Evolutionary conservation across 2,113 vertebrate species (phyloP), one percentile per base, ranked within the genome.

Genomic region (Ibidorhyncha struthersii): DNA sequence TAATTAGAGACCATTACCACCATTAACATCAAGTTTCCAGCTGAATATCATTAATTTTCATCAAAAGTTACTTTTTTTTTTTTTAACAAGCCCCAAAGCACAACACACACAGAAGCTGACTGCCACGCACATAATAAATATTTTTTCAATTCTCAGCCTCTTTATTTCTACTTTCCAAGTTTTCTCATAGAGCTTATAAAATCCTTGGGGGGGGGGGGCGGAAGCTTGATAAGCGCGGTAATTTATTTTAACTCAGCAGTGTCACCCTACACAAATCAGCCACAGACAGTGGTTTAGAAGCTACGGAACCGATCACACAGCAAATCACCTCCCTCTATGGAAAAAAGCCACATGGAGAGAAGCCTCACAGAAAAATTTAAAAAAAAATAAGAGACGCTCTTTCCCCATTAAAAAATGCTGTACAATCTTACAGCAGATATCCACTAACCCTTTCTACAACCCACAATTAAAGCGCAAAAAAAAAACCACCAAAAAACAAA

Each of bases 201-300:
- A 38, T 11, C 56, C 20, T 3, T 14, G 12, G 2, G 10, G n/a
- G n/a, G n/a, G n/a, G n/a, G n/a, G n/a, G n/a, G n/a, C n/a, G n/a
- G n/a, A n/a, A n/a, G n/a, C n/a, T n/a, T 3, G 1, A 17, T 27
- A 69, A 91, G n/a, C 1, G 0, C 26, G n/a, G 74, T 15, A 14
- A 50, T 67, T 66, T 47, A 53, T 77, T 90, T 53, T 23, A 70
- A 38, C 50, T 50, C 76, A 6, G 58, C 40, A 56, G n/a, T 5
- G 43, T 40, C 66, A 25, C 69, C 25, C 71, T 30, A 8, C 9
- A 26, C 32, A 53, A 21, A n/a, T 38, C 74, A 77, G 74, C 29
- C 73, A 17, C 41, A 61, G 63, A 45, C 81, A n/a, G 47, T 1
- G 23, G 23, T 30, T 74, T 30, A 52, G 61, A 21, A 30, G 71